Evolutionary conservation across 2,888 invertebrate species (phyloP), one percentile per base, ranked within the genome.

Genomic region (Tachystola acroxantha): DNA sequence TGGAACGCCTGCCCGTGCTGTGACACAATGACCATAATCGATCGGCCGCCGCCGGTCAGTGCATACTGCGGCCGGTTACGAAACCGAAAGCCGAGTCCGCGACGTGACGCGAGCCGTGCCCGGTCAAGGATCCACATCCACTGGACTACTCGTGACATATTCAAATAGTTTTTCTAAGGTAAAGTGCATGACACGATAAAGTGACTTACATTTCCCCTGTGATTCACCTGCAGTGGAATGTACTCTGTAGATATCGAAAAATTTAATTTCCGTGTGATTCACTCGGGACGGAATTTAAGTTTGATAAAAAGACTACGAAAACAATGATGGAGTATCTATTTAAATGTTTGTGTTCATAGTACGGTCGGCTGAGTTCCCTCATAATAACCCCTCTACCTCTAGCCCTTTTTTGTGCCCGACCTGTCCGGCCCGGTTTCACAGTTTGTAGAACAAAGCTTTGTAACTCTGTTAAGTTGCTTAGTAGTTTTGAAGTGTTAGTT

Each of bases 1-100:
- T 68, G 64, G 56, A 71, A 62, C 63, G 67, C 59, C 62, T 65
- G 16, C 16, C 16, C 6, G 16, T 6, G 16, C 16, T 16, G 52
- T 62, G 64, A 65, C 69, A 76, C 66, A 74, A 71, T 73, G 69
- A 69, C 70, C 73, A 77, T 72, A 76, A 79, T 74, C 66, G 71
- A 70, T 64, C 61, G 60, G 49, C 50, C 39, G 47, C 37, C 46
- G 49, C 53, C 37, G 46, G 39, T 46, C 51, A 50, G 60, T 57
- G 66, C 62, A 66, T 58, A 65, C 58, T 64, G 62, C 57, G 54
- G 63, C 49, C 38, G 46, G 53, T 79, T 79, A 68, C 74, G 76
- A 79, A 80, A 82, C 65, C 64, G 64, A 73, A 69, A 70, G 64
- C 64, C 54, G 57, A 55, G 56, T 57, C 58, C 57, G 63, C 64